Percentiles rank a stretch among this genome's conserved stretches.
These are phyloP conservation scores for Ramphastos sulfuratus DNA, from an alignment of 2,113 vertebrate species.

Conservation along the genomic window DNA sequence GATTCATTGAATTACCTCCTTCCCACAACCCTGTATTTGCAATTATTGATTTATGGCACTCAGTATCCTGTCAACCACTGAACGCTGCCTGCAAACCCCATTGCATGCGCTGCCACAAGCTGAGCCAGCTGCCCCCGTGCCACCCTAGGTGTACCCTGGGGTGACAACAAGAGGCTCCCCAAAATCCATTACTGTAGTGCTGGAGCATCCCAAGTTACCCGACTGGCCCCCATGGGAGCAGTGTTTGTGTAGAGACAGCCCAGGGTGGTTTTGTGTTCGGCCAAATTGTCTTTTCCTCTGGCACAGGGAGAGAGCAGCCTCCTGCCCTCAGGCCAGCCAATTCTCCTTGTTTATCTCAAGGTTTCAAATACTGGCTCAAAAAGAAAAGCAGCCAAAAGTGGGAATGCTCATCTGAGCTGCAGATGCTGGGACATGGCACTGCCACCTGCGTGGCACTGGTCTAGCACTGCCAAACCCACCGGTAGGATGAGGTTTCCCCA, in stretches of 20 bases:
- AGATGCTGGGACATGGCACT: accelerated
- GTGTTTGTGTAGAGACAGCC: background rate
- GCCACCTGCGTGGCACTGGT: accelerated
- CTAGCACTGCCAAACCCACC: accelerated
- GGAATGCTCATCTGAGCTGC: background rate
- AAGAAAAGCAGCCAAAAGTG: background rate
- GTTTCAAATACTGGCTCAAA: background rate
- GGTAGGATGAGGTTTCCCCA: accelerated
- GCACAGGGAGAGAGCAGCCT: background rate
- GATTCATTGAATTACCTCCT: conserved; percentile 36
- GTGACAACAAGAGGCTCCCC: background rate
- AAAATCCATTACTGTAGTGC: accelerated
- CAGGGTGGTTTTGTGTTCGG: background rate
- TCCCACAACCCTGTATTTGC: conserved; percentile 26
- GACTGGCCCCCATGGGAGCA: accelerated
- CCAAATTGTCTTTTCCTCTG: background rate
- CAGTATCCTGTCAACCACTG: background rate
- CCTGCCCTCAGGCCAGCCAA: background rate
- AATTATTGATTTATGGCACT: background rate
- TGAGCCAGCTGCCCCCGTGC: background rate
- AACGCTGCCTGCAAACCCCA: background rate
- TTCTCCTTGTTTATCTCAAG: background rate
- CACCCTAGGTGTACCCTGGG: accelerated
- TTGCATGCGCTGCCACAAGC: background rate
- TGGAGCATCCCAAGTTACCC: background rate